Conservation (phyloP, 1,140 invertebrate species). For the Oscheius sp. region DNA sequence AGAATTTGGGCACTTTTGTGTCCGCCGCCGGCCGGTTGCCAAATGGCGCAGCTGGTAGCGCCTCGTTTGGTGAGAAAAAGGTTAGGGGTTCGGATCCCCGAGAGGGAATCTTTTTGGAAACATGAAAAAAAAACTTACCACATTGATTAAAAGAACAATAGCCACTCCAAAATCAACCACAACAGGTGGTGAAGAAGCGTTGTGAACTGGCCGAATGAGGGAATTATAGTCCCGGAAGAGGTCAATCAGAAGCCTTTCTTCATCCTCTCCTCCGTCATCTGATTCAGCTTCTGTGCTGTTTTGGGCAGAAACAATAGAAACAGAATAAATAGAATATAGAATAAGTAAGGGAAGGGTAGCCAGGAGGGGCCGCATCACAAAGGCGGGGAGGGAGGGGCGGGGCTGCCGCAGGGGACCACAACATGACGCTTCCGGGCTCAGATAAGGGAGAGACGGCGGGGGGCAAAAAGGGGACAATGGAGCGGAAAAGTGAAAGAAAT, state of each 20-base stretch:
- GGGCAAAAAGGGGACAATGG: not conserved
- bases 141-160: conserved; percentile 97
- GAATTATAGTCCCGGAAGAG: conserved; percentile 95
- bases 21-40: too few species aligned
- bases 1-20: too few species aligned
- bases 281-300: not conserved
- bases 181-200: conserved; percentile 81
- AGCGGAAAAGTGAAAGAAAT: too few species aligned
- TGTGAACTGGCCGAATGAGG: conserved; percentile 88
- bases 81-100: not conserved
- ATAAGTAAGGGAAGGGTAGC: not conserved
- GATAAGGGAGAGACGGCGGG: not conserved
- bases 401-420: too few species aligned
- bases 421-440: not conserved
- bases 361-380: not conserved
- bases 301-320: not conserved
- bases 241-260: conserved; percentile 89
- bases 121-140: conserved; percentile 62
- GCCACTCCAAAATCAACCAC: conserved; percentile 92
- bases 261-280: conserved; percentile 59
- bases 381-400: not conserved
- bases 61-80: too few species aligned
- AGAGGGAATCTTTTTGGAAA: not conserved
- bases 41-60: too few species aligned
- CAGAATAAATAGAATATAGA: too few species aligned